A percentile compares a stretch with the other conserved stretches of the same genome.
These are phyloP conservation scores for Stenolophus ochropezus DNA, from an alignment of 2,888 invertebrate species.

Conservation along the genomic window DNA sequence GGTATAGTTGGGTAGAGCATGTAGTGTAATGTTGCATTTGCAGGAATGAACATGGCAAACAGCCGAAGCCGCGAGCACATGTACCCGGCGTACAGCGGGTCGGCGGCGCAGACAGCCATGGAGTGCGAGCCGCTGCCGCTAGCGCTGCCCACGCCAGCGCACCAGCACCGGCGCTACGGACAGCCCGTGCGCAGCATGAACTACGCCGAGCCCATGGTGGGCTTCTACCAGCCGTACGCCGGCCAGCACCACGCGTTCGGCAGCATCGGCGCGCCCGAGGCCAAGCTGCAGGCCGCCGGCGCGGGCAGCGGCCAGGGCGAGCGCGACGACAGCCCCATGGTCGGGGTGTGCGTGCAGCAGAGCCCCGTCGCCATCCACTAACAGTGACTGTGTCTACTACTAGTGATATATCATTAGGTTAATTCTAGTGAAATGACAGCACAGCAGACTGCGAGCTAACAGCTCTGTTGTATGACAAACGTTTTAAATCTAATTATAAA, in stretches of 20 bases:
- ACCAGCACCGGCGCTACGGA: constrained; percentile 68
- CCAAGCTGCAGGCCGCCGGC: constrained; percentile 68
- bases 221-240: constrained; percentile 68
- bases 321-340: constrained; percentile 87
- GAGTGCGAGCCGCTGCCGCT: constrained; percentile 85
- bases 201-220: constrained; percentile 72
- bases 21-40: constrained; percentile 61
- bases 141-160: constrained; percentile 66
- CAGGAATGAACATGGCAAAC: constrained; percentile 74
- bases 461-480: constrained; percentile 50
- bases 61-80: constrained; percentile 69
- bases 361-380: constrained; percentile 94
- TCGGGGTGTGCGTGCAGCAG: constrained; percentile 92
- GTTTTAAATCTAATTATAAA: constrained; percentile 46
- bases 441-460: constrained; percentile 52
- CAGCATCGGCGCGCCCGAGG: constrained; percentile 68
- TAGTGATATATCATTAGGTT: constrained; percentile 54
- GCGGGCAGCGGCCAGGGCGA: constrained; percentile 71
- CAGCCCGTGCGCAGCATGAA: constrained; percentile 63
- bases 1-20: background rate
- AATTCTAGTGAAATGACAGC: constrained; percentile 49
- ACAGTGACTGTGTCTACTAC: constrained; percentile 62
- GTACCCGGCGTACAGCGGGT: constrained; percentile 67
- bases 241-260: constrained; percentile 69
- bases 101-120: constrained; percentile 77